Evolutionary conservation across 1,140 invertebrate genomes (phyloP).

Genomic region (Coelopa frigida): DNA sequence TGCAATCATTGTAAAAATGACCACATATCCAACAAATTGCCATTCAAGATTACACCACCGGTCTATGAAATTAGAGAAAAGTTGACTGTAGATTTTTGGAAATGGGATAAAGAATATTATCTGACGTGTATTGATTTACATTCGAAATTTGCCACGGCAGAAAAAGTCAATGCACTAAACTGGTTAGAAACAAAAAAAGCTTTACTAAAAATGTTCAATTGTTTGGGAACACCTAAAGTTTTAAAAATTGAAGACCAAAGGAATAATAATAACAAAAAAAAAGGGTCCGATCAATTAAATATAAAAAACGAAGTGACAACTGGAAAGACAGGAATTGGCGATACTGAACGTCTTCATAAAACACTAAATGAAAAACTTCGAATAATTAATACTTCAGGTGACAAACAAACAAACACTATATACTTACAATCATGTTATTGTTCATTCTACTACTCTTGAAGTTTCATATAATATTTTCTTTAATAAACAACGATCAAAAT

Average conservation of each 20-base stretch:
- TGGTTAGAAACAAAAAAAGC: conserved; percentile 1
- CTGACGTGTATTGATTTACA: no score
- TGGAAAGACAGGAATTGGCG: conserved; percentile 9
- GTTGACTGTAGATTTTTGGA: neutral
- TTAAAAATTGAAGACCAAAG: conserved; percentile 8
- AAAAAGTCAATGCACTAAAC: no score
- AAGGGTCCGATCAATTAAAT: conserved; percentile 5
- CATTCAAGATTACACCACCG: no score
- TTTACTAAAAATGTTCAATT: neutral
- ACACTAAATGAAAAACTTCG: conserved; percentile 7
- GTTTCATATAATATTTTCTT: no score
- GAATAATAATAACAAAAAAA: conserved; percentile 6
- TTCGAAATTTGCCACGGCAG: no score
- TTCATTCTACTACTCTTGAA: conserved; percentile 9
- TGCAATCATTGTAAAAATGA: neutral
- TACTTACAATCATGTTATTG: conserved; percentile 9
- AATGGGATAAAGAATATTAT: no score
- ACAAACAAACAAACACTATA: conserved; percentile 9
- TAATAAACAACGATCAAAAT: no score
- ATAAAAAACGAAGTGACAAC: conserved; percentile 11
- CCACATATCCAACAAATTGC: neutral
- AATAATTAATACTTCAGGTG: conserved; percentile 7
- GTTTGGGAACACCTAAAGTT: neutral
- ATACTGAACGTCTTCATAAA: conserved; percentile 10
- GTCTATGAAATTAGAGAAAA: neutral